Percentiles rank a stretch among this genome's conserved stretches.
Evolutionary conservation across 1,140 invertebrate genomes (phyloP).

Genomic region (Aphaenogaster floridana): DNA sequence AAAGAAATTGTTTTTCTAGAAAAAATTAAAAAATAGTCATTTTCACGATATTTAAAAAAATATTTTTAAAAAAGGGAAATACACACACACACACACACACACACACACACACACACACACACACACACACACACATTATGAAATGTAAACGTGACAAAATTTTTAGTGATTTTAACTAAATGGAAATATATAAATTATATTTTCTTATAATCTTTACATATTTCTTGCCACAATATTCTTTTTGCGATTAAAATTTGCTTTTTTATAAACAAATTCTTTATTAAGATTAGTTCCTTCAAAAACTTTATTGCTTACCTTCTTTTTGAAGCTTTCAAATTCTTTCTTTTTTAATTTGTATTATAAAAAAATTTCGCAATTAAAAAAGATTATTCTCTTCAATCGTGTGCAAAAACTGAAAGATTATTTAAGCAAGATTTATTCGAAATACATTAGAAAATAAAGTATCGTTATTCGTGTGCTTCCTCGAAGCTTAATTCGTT

Average conservation of each 20-base stretch:
- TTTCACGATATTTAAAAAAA: not conserved
- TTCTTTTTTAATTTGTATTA: conserved; percentile 15
- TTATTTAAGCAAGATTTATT: not conserved
- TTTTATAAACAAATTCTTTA: not conserved
- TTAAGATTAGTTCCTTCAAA: not conserved
- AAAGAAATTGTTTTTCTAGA: not conserved
- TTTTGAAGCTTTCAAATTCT: not conserved
- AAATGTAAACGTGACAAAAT: not conserved
- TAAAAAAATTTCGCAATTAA: not conserved
- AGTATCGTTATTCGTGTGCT: not conserved
- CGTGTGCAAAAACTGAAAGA: not conserved
- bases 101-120: no score
- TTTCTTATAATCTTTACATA: not conserved
- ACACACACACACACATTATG: no score
- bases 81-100: no score
- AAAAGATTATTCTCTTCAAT: not conserved
- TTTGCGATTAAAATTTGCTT: not conserved
- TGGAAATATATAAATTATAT: not conserved
- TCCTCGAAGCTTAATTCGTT: not conserved
- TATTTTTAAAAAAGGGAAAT: not conserved
- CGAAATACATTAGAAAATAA: not conserved
- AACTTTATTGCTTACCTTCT: not conserved
- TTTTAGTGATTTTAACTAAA: not conserved
- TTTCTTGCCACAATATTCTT: not conserved
- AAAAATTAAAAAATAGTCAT: not conserved